Evolutionary conservation across 1,140 invertebrate species (phyloP), one percentile per base, ranked within the genome.

Genomic region (Drosophila pseudoananassae): DNA sequence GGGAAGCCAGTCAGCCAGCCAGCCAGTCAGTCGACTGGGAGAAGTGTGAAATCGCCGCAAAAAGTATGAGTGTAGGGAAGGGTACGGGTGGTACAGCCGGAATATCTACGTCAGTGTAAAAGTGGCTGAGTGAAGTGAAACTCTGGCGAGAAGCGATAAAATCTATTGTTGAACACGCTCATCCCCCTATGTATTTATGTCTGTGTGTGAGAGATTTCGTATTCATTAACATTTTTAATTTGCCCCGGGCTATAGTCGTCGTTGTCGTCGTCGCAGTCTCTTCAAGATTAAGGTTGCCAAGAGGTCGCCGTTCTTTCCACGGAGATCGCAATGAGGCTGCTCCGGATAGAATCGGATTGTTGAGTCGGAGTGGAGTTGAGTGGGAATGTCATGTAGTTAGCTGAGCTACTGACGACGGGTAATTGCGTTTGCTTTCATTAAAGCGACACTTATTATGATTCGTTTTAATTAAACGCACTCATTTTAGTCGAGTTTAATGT

Each of bases 151-250:
- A 63, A 63, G 80, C 69, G 73, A 81, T 87, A 50, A 75, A 74
- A 78, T 81, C 61, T 68, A 31, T 58, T 52, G 57, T 61, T 57
- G 36, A 76, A 49, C 73, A 63, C 49, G 47, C 75, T 57, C 33
- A 57, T 55, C 33, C 76, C 12, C 14, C 8, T 14, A 6, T 17
- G 27, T 9, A 45, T 57, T 61, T 51, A n/a, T 3, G 29, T 54
- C 10, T 45, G 10, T 76, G 5, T 52, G 47, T 69, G 38, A 63
- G 60, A 79, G 73, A 59, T 80, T 85, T 85, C 80, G 63, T 85
- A 80, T 80, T 85, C 71, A 85, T 85, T 85, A 85, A 77, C 76
- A 80, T 85, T 85, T 76, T 80, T 85, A 79, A 79, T 84, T 79
- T 76, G 61, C 55, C 45, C 76, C 58, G 71, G 58, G 47, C 47